Base-by-base conservation (phyloP, 2,888 invertebrate genomes). In the Drosophila hamatofila region DNA sequence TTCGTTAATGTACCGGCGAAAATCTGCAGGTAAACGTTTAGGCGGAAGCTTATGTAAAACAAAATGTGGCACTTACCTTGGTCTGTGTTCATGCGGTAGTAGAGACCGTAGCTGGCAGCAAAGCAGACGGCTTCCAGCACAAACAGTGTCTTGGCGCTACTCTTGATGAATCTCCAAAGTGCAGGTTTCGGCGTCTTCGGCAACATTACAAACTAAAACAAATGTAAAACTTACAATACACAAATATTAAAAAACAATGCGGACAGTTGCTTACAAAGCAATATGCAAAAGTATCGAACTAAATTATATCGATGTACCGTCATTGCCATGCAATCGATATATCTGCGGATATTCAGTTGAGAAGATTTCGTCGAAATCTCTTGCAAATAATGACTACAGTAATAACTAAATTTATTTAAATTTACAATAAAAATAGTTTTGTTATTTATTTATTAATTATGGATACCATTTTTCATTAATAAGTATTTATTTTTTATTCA, bases 41-140 rank as follows among this genome's bases (percentile, higher is more conserved):
- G 55, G 37, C 4, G 37, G 46, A 7, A 33, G 52, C 83, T 83
- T 83, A 83, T 79, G 51, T 83, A 83, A 83, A 79, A 11, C n/a
- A n/a, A 2, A 33, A 25, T 39, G 18, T 39, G 30, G 3, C 44
- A 68, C 93, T 93, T 92, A 96, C 97, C 96, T 94, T 95, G 94
- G 85, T 95, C 95, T 56, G 94, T 94, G 91, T 96, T 96, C 91
- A 96, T 94, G 93, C 94, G 95, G 91, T 94, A 93, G 95, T 96
- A 97, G 81, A 95, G 88, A 71, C 93, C 94, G 93, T 95, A 96
- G 33, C 95, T 94, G 54, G 92, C 94, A 49, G 94, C 93, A 90
- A 96, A 94, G 30, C 94, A 93, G 62, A 94, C 80, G 18, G 94
- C 94, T 93, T 96, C 96, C 11, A 93, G 88, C 52, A 94, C 91